Evolutionary conservation across 2,113 vertebrate genomes (phyloP).

Genomic region (Salvelinus fontinalis): DNA sequence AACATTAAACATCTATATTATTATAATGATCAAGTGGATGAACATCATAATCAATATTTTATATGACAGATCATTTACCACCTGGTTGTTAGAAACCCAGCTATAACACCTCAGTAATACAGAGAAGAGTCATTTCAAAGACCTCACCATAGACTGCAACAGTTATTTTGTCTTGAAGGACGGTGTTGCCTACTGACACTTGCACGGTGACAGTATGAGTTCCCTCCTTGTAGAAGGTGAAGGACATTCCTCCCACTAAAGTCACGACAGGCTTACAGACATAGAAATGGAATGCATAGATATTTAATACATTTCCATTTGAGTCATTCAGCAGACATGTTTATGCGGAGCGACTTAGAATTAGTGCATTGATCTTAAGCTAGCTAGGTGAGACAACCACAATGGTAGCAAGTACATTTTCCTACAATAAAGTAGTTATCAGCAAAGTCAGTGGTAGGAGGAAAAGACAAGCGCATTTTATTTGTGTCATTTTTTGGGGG

Average conservation of each 20-base stretch:
- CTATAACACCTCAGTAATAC: background rate
- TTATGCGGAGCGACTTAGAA: no score
- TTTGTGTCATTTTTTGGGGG: no score
- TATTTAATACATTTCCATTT: background rate
- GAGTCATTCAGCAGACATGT: background rate
- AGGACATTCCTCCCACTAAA: slow-evolving; percentile 82
- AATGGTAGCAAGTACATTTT: no score
- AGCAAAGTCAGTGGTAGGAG: no score
- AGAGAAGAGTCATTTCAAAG: background rate
- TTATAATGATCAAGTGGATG: no score
- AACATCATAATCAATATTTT: background rate
- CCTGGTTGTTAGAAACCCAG: background rate
- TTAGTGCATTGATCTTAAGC: no score
- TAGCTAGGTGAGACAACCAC: no score
- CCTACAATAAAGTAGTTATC: no score
- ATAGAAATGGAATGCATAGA: slow-evolving; percentile 2
- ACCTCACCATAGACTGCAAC: slow-evolving; percentile 88
- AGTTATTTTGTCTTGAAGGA: slow-evolving; percentile 88
- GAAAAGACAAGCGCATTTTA: background rate
- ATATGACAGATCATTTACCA: background rate
- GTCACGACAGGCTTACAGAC: slow-evolving; percentile 82
- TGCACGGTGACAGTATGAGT: slow-evolving; percentile 88
- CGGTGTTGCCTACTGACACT: slow-evolving; percentile 82
- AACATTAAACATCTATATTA: no score
- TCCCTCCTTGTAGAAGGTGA: slow-evolving; percentile 85